Conservation (phyloP, 2,888 invertebrate genomes). For the Campopleginae sp. region DNA sequence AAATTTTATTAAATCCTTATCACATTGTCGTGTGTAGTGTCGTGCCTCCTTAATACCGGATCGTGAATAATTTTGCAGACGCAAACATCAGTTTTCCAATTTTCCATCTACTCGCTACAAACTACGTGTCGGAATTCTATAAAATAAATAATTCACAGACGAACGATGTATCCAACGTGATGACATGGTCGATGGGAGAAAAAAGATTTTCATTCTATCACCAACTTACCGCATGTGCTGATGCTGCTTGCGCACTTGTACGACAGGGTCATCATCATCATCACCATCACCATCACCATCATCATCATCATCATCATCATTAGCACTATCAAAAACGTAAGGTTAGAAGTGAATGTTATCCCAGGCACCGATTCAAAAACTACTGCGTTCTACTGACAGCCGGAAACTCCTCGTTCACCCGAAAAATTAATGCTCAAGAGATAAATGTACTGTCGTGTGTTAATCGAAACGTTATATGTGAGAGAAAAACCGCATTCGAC, state of each 20-base stretch:
- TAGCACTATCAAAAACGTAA: conserved; percentile 78
- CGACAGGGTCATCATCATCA: conserved; percentile 84
- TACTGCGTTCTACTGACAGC: conserved; percentile 32
- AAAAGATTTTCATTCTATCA: conserved; percentile 44
- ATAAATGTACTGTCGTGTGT: conserved; percentile 9
- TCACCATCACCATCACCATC: conserved; percentile 78
- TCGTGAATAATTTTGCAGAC: neutral
- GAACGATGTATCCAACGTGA: conserved; percentile 15
- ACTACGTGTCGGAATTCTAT: neutral
- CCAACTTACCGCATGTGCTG: conserved; percentile 85
- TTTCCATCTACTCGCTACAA: neutral
- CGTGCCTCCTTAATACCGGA: too few relatives aligned
- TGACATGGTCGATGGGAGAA: conserved; percentile 37
- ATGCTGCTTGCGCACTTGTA: conserved; percentile 85
- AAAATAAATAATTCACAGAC: neutral
- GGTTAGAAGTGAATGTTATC: conserved; percentile 56
- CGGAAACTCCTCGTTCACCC: neutral
- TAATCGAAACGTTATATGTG: neutral
- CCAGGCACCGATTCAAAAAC: conserved; percentile 31
- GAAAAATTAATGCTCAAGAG: conserved; percentile 21
- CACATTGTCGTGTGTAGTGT: too few relatives aligned
- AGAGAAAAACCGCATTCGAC: conserved; percentile 19
- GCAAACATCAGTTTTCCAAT: neutral
- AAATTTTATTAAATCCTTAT: too few relatives aligned
- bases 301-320: conserved; percentile 83